Evolutionary conservation across 1,140 invertebrate genomes (phyloP), one percentile per base, ranked within the genome.

Genomic region (Bombyx mandarina): DNA sequence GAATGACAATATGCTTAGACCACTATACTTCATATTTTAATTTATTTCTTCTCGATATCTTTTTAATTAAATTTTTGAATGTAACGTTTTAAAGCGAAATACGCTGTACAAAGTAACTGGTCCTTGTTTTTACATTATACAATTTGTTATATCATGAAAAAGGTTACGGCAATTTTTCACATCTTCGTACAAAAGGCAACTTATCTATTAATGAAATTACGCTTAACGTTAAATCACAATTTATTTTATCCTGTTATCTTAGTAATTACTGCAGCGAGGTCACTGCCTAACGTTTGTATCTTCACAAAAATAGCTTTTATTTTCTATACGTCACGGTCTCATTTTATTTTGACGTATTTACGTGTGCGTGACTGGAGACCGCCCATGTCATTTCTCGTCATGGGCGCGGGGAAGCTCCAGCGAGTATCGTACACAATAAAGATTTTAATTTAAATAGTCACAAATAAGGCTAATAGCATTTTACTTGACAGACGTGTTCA

Each of bases 341-440:
- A 57, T 58, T 62, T 69, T 46, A 52, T 49, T 53, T 44, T 45
- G n/a, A 51, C 47, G 51, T 35, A 50, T 52, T 62, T 62, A 59
- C n/a, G 44, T 59, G 61, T 71, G 75, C 72, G 75, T 77, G 75
- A 77, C 73, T 55, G 64, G 67, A 58, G 64, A 67, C 69, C 70
- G 65, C 71, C 71, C 71, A 67, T 70, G 71, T 77, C 63, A 73
- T 73, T 74, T 75, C 26, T 66, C 58, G 54, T 57, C 54, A 60
- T 62, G 66, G 74, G 71, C 66, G 74, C 55, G 74, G 66, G 55
- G 45, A 56, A 56, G 60, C 55, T 53, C 56, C 43, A 43, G 48
- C 57, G 62, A 62, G 60, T 47, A 48, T 45, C 57, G 49, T 56
- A 55, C 53, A 58, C 43, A 56, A 53, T 54, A 54, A 53, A 60